Base-by-base conservation (phyloP, 1,140 invertebrate species). In the Lucilia cuprina region DNA sequence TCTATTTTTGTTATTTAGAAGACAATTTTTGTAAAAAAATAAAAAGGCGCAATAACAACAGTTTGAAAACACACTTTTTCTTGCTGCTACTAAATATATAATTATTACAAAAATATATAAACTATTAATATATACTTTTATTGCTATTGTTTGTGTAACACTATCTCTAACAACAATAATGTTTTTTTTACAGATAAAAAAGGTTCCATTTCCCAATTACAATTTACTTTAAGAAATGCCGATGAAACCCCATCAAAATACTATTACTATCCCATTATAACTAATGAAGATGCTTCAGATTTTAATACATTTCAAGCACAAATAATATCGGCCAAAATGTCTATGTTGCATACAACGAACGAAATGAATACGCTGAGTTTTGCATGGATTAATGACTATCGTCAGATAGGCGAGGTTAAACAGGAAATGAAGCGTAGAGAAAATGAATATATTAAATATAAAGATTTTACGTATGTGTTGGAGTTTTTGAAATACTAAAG, bases 361-460 rank as follows among this genome's bases (percentile, higher is more conserved):
- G n/a, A 86, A 86, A 75, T 80, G 75, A 87, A 88, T 10, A 83
- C 82, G 17, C 82, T 88, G 0, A 90, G 88, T 77, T 90, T 87
- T 74, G 85, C 83, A n/a, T 90, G 89, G 89, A 78, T 90, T 0
- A 89, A 89, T 60, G 86, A 91, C 75, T 88, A 91, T 84, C 86
- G 89, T 13, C 87, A 90, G 83, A 87, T 88, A 21, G 89, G 89
- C 2, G 89, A 90, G 47, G 87, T 89, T 2, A 90, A 90, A 60
- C 89, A 91, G 49, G 90, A 91, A 82, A 85, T 91, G 0, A 91
- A 90, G 74, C 87, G 89, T 55, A 87, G 89, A 5, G 89, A 91
- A 83, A 86, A 87, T 84, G 89, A 91, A 84, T 91, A 91, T 34
- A 91, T 89, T 74, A 83, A 89, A 78, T 90, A 87, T 82, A 87